phyloP scores from a whole-genome alignment of 2,113 vertebrate genomes.

The Aviceda subcristata region DNA sequence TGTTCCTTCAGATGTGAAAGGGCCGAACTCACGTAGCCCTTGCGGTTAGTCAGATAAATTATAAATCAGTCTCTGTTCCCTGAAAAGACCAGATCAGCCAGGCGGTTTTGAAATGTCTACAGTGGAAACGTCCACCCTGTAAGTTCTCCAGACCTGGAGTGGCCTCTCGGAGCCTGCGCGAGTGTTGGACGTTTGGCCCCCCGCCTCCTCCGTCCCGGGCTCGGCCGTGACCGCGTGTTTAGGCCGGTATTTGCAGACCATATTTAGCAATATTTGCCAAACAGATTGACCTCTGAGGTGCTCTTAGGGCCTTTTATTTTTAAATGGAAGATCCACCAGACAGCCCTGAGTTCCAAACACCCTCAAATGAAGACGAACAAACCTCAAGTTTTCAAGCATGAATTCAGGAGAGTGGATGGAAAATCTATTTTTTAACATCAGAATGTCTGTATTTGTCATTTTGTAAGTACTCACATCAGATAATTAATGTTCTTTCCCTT shows the following conservation, averaged over 20 bases:
- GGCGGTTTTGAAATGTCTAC: neutral
- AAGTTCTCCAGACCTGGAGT: neutral
- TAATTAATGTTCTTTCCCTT: neutral
- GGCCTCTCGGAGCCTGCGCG: neutral
- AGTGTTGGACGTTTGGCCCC: neutral
- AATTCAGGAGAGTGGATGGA: neutral
- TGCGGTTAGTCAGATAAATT: neutral
- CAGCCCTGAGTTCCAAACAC: neutral
- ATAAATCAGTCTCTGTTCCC: neutral
- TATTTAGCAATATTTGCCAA: neutral
- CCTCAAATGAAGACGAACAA: neutral
- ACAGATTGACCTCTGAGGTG: neutral
- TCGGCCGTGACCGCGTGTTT: neutral
- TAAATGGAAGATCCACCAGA: neutral
- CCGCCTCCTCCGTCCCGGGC: neutral
- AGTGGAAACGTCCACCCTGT: neutral
- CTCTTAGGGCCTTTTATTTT: neutral
- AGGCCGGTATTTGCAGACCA: neutral
- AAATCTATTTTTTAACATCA: neutral
- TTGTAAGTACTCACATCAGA: neutral
- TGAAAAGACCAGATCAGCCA: neutral
- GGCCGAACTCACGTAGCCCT: neutral
- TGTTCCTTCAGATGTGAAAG: neutral
- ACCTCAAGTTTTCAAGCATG: neutral
- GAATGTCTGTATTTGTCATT: neutral